Conservation (phyloP, 1,140 invertebrate genomes). For the Sycophila sp. region DNA sequence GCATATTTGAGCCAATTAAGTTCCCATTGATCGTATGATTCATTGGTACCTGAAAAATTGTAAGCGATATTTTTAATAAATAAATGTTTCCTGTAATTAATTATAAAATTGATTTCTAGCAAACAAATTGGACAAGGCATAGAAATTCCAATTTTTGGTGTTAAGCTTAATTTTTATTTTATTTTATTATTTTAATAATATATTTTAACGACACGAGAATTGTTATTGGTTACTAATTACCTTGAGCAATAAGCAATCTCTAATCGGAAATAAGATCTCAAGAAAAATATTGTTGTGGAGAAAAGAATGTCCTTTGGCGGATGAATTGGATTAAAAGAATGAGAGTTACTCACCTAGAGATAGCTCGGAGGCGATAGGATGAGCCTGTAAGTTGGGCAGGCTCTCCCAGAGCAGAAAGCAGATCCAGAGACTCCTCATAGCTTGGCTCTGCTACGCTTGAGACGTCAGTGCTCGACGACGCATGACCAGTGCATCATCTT, state of each 20-base stretch:
- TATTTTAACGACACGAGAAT: too few species aligned
- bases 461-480: background rate
- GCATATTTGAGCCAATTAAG: conserved; percentile 54
- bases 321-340: background rate
- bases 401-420: conserved; percentile 58
- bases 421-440: conserved; percentile 54
- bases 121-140: background rate
- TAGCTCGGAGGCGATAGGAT: conserved; percentile 46
- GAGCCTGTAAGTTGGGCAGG: conserved; percentile 52
- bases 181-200: too few species aligned
- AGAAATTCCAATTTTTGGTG: too few species aligned
- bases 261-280: too few species aligned
- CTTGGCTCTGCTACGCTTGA: conserved; percentile 28
- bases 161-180: too few species aligned
- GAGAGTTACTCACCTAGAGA: background rate
- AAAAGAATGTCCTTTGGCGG: background rate
- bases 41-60: conserved; percentile 44
- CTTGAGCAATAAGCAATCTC: too few species aligned
- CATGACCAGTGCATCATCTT: conserved; percentile 22
- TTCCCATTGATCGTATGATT: conserved; percentile 50
- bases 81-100: background rate
- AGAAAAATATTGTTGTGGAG: background rate
- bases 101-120: background rate
- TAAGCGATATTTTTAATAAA: background rate
- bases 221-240: too few species aligned